Base-by-base conservation (phyloP, 1,140 invertebrate genomes). In the Hypothenemus hampei region DNA sequence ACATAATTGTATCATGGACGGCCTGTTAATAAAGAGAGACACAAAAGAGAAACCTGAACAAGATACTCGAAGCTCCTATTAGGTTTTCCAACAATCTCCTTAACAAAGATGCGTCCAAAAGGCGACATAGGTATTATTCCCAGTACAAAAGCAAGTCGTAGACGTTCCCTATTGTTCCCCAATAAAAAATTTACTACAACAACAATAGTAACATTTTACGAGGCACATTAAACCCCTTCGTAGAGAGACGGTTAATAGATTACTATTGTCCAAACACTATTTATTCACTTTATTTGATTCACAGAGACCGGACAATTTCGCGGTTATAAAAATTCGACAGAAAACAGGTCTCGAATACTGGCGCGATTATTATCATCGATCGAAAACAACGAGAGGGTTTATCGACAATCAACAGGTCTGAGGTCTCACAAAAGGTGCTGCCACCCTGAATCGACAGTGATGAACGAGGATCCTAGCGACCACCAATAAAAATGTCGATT, bases 361-460 rank as follows among this genome's bases (percentile, higher is more conserved):
- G n/a, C 2, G 39, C 24, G 53, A 56, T 56, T 37, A 2, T 47
- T 47, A 47, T n/a, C n/a, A n/a, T 47, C 53, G 44, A 48, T 48
- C 35, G 36, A 52, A 35, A 56, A 47, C 47, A 56, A 37, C 53
- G 53, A 56, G 44, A n/a, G n/a, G n/a, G 23, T 33, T 39, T 46
- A 56, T 46, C 36, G 45, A 41, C 46, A 56, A 56, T 56, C 53
- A 56, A 39, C 51, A 46, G n/a, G 44, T 54, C 51, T 26, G 26
- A 18, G n/a, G 8, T 41, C 39, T 41, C 48, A 51, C 40, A 57
- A 49, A 57, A 56, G 55, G 55, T 49, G 26, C 39, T 50, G 41
- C 55, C 55, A 57, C 55, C 55, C 55, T 44, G 55, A 51, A 33
- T 39, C 46, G 55, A 57, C 55, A 51, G 20, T 57, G 55, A 57